A percentile compares a stretch with the other conserved stretches of the same genome.
Evolutionary conservation across 2,113 vertebrate species (phyloP).

Genomic region (Sebastes fasciatus): DNA sequence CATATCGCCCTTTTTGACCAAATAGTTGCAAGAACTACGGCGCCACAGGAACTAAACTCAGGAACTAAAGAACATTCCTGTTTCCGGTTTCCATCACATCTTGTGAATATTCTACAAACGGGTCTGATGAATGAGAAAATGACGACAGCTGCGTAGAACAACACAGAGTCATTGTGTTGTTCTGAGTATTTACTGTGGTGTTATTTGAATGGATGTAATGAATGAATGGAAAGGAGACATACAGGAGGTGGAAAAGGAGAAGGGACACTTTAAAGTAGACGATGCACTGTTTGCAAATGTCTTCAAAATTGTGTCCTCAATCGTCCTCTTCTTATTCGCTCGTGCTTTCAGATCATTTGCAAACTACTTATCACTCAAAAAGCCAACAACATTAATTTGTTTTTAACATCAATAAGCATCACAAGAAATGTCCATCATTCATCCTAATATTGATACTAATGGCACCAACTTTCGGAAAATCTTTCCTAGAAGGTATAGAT

Average conservation of each 20-base stretch:
- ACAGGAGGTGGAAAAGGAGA: not conserved
- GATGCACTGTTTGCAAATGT: too few relatives aligned
- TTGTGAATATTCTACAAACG: too few relatives aligned
- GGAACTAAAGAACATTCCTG: too few relatives aligned
- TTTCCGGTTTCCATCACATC: too few relatives aligned
- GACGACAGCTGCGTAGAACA: too few relatives aligned
- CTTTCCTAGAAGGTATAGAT: not conserved
- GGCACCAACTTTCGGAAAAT: not conserved
- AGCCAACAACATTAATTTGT: not conserved
- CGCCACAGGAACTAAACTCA: slow-evolving; percentile 24
- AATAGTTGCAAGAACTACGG: not conserved
- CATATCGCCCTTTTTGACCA: not conserved
- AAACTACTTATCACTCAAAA: not conserved
- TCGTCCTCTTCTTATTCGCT: not conserved
- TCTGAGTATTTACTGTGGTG: not conserved
- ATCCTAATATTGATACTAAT: not conserved
- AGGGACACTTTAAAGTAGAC: not conserved
- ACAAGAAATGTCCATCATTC: not conserved
- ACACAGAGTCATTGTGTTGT: not conserved
- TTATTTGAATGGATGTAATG: not conserved
- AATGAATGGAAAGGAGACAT: not conserved
- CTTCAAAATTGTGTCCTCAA: not conserved
- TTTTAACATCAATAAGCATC: not conserved
- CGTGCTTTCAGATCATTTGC: not conserved
- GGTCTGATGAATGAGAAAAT: too few relatives aligned